Evolutionary conservation across 2,113 vertebrate genomes (phyloP).

Genomic region (Labeo rohita): DNA sequence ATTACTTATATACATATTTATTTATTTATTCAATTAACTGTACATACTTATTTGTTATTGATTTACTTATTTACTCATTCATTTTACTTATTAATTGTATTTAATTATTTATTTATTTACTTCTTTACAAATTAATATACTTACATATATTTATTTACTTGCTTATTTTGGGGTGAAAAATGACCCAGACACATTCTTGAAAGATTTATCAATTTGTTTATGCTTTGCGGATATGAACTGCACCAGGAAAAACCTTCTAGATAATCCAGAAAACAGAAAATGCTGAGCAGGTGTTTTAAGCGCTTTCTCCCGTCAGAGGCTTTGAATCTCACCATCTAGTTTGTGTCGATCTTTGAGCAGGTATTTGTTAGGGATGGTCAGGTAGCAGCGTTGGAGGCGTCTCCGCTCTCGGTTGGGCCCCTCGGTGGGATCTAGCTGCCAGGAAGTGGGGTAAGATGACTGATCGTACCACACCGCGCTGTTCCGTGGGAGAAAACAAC

Average conservation of each 20-base stretch:
- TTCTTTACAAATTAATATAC: not conserved
- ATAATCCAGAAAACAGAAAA: not conserved
- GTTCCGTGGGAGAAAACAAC: constrained; percentile 1
- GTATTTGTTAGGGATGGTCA: constrained; percentile 98
- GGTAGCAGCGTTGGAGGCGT: constrained; percentile 92
- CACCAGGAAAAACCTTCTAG: not conserved
- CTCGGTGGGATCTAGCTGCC: constrained; percentile 96
- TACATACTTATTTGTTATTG: not conserved
- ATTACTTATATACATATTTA: no score
- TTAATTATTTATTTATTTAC: not conserved
- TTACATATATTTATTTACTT: not conserved
- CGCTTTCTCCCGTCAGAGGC: not conserved
- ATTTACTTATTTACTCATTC: not conserved
- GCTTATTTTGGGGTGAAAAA: not conserved
- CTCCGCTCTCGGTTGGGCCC: constrained; percentile 94
- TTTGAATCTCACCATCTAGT: constrained; percentile 80
- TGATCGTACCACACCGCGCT: constrained; percentile 96
- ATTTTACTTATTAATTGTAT: not conserved
- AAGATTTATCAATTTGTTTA: not conserved
- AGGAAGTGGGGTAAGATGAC: constrained; percentile 90
- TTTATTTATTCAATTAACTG: not conserved
- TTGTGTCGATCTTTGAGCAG: constrained; percentile 92
- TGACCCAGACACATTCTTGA: not conserved
- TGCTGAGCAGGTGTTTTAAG: not conserved
- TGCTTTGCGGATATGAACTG: not conserved